Percentiles rank a stretch among this genome's conserved stretches.
These are phyloP conservation scores for Oligia fasciuncula DNA, from an alignment of 2,888 invertebrate genomes.

Conservation along the genomic window DNA sequence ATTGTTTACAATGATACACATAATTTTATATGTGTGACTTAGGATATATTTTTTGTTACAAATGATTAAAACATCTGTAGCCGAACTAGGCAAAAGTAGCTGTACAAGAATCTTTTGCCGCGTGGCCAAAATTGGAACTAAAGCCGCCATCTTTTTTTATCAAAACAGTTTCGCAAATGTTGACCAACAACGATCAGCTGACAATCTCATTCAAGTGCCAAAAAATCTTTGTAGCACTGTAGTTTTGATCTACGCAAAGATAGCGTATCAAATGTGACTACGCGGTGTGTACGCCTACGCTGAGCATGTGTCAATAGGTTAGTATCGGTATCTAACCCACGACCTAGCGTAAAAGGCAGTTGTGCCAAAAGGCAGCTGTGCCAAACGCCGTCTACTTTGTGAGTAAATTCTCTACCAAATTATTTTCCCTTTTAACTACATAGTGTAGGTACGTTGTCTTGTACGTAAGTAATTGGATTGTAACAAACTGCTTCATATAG, in stretches of 20 bases:
- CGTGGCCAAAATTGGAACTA: no score
- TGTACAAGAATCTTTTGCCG: not conserved
- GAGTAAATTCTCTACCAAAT: slow-evolving; percentile 18
- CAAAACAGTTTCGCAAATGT: not conserved
- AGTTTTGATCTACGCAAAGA: not conserved
- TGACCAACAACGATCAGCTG: not conserved
- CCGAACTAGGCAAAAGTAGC: no score
- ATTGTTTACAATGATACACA: no score
- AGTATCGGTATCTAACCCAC: not conserved
- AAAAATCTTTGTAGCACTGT: not conserved
- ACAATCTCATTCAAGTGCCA: not conserved
- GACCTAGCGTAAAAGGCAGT: slow-evolving; percentile 14
- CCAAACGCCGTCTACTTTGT: slow-evolving; percentile 9
- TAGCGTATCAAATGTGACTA: not conserved
- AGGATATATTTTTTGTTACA: no score
- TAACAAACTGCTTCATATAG: slow-evolving; percentile 2
- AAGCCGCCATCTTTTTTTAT: not conserved
- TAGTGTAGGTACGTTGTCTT: not conserved
- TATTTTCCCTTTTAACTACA: slow-evolving; percentile 18
- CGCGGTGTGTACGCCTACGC: not conserved
- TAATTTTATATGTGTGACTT: no score
- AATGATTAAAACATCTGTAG: no score
- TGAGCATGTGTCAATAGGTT: not conserved
- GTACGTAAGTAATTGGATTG: slow-evolving; percentile 42
- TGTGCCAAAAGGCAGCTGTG: slow-evolving; percentile 38